Evolutionary conservation across 1,140 invertebrate species (phyloP).

Genomic region (Drosophila elegans): DNA sequence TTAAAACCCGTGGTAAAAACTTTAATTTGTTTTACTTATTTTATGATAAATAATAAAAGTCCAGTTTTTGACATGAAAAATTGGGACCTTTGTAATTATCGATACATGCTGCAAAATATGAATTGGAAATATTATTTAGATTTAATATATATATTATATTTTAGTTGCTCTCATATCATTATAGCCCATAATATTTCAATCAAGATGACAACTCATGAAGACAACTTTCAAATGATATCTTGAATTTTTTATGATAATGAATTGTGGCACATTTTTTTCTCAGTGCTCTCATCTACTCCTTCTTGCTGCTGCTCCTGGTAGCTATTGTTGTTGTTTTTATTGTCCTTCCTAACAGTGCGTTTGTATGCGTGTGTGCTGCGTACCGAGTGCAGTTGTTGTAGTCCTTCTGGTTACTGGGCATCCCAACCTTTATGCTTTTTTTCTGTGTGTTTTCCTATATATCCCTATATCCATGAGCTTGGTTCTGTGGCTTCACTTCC

Average conservation of each 20-base stretch:
- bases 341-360: conserved; percentile 64
- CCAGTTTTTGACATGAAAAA: no score
- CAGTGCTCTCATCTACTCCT: conserved; percentile 24
- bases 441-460: conserved; percentile 38
- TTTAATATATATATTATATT: no score
- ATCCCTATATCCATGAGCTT: conserved; percentile 45
- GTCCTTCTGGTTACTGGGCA: conserved; percentile 59
- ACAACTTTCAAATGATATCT: no score
- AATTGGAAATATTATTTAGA: no score
- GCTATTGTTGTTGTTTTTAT: conserved; percentile 38
- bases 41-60: no score
- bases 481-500: conserved; percentile 59
- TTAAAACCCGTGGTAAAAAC: no score
- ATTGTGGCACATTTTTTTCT: not conserved
- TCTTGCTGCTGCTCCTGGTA: conserved; percentile 38
- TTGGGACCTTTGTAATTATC: no score
- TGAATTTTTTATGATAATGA: not conserved
- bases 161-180: no score
- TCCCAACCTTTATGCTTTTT: conserved; percentile 46
- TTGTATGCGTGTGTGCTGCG: conserved; percentile 31
- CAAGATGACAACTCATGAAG: no score
- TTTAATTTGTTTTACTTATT: no score
- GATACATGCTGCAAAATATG: no score
- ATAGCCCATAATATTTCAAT: no score
- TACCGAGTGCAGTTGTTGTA: conserved; percentile 54